Base-by-base conservation (phyloP, 2,113 vertebrate species). In the human (Homo sapiens) region DNA sequence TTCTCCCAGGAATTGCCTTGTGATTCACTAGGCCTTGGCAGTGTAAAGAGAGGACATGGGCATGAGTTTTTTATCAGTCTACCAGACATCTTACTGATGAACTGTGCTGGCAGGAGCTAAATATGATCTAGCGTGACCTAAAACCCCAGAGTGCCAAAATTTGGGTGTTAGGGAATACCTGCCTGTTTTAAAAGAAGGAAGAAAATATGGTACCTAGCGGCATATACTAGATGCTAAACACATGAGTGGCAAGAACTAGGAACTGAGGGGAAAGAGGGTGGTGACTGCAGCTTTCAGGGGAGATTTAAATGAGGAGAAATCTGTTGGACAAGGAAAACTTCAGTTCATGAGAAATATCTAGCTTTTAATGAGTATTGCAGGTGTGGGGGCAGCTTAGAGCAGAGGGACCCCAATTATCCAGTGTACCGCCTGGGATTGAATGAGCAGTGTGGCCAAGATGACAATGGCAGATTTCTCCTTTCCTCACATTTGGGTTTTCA, bases 1-100 rank as follows among this genome's bases (percentile, higher is more conserved):
- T 96, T 98, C 90, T 87, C 97, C 90, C 96, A 97, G 94, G 55
- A 98, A 98, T 98, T 84, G 43, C 55, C 52, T 17, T 27, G n/a
- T 25, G 57, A 64, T 55, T 61, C 35, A 22, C 50, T 27, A 0
- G 17, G 2, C 8, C 25, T 86, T 17, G 52, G 59, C 17, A 38
- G 48, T 48, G 38, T 66, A 23, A 72, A 78, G 68, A 52, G 30
- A 84, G 79, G 40, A 52, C 10, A 3, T 11, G 13, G 32, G 78
- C 22, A 1, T 32, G 0, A 1, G 14, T 92, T 87, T 96, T 94
- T 94, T 89, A 45, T 87, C 86, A 92, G 43, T 73, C 61, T 48
- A 20, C 89, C 30, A 52, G 59, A 61, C 64, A 59, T 40, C 68
- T 93, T 84, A 75, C 61, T 94, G 78, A 93, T n/a, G 76, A 96